phyloP scores from a whole-genome alignment of 1,140 invertebrate genomes.

The Drosophila takahashii region DNA sequence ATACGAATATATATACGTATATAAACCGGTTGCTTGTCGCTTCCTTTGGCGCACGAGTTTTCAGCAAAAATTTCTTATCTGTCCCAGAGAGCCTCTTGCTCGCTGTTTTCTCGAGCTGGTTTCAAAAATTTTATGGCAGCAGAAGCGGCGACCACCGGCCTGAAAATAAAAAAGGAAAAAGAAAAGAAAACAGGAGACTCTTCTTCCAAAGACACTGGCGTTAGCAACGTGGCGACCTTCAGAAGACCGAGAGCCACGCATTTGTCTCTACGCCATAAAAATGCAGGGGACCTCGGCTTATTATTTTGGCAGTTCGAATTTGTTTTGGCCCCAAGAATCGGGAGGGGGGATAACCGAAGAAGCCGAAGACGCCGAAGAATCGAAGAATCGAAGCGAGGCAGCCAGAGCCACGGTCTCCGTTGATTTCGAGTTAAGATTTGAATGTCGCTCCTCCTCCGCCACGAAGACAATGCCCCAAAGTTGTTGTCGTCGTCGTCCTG shows the following conservation, averaged over 20 bases:
- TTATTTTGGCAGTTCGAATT: slow-evolving; percentile 83
- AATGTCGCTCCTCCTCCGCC: slow-evolving; percentile 62
- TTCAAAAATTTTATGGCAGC: slow-evolving; percentile 77
- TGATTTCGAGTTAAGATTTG: slow-evolving; percentile 84
- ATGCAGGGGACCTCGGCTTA: slow-evolving; percentile 50
- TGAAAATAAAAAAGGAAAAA: neutral
- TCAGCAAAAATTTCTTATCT: slow-evolving; percentile 83
- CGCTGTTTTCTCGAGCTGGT: slow-evolving; percentile 24
- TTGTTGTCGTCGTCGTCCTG: slow-evolving; percentile 31
- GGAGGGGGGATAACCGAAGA: slow-evolving; percentile 17
- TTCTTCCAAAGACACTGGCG: slow-evolving; percentile 9
- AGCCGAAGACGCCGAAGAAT: neutral
- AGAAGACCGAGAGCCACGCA: slow-evolving; percentile 22
- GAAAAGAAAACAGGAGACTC: neutral
- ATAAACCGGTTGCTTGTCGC: slow-evolving; percentile 29
- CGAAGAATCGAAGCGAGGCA: slow-evolving; percentile 1
- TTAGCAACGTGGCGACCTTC: slow-evolving; percentile 38
- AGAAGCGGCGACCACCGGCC: slow-evolving; percentile 24
- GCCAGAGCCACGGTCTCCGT: slow-evolving; percentile 19
- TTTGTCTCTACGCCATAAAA: slow-evolving; percentile 43
- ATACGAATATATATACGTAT: neutral
- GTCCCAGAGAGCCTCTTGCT: slow-evolving; percentile 19
- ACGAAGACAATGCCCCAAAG: slow-evolving; percentile 64
- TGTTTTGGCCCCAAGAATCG: slow-evolving; percentile 57
- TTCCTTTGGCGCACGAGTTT: slow-evolving; percentile 79